Evolutionary conservation across 53 echinoderm and acorn worm species (phyloP), one percentile per base, ranked within the genome.

Genomic region (Echinarachnius parma): DNA sequence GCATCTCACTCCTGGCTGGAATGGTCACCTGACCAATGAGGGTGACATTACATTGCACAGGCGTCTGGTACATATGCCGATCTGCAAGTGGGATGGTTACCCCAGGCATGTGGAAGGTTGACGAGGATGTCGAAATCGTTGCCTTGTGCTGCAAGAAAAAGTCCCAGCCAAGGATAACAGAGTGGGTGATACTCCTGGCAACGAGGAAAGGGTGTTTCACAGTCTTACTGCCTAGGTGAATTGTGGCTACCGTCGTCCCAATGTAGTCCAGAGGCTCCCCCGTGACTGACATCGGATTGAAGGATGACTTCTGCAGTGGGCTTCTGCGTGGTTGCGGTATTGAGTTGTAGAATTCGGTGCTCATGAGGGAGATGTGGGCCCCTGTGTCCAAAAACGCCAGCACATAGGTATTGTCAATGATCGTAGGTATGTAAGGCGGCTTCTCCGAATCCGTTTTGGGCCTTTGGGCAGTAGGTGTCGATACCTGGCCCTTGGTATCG

Each of bases 21-120:
- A 64, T 64, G 10, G 9, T 45, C 44, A 28, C 15, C 3, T 64
- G 65, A 46, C 65, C 65, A 9, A 64, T 26, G 0, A 64, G 65
- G 46, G 46, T 26, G 46, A 64, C 65, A 46, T 46, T 64, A 64
- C 65, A 64, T 27, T 64, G 44, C 65, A 64, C 46, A 26, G 46
- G 65, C 46, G 65, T 47, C 46, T 64, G 62, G 65, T 46, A 46
- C 21, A 46, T 23, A 45, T 64, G 47, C 25, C 65, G 47, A 10
- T 64, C 28, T 45, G 46, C 15, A 47, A 64, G 46, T 25, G 65
- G 65, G 46, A 64, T 64, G 29, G 46, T 44, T 21, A 1, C 18
- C 5, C 63, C 63, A 21, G 63, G 63, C 63, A 42, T 63, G 63
- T 63, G 21, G 63, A 63, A 63, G 5, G 63, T 23, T 63, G 63